Evolutionary conservation across 2,888 invertebrate species (phyloP).

Genomic region (Epistrophella euchroma): DNA sequence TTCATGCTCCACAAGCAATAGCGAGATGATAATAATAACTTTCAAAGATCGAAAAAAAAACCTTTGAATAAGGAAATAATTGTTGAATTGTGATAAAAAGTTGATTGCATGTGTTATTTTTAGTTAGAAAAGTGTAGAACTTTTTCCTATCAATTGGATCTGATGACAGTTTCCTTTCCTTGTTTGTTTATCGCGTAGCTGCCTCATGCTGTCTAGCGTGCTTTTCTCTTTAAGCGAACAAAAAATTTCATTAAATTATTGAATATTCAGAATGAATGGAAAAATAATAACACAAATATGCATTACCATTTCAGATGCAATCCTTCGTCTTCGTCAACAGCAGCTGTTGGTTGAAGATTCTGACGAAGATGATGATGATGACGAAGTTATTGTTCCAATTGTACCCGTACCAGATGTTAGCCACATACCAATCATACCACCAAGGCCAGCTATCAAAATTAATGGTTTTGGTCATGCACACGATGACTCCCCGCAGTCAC

Average conservation of each 20-base stretch:
- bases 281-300: neutral
- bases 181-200: too few relatives aligned
- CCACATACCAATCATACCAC: conserved; percentile 50
- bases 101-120: too few relatives aligned
- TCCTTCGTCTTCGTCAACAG: conserved; percentile 85
- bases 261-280: neutral
- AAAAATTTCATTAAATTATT: neutral
- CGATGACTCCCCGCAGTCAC: conserved; percentile 67
- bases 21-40: too few relatives aligned
- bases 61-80: too few relatives aligned
- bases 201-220: too few relatives aligned
- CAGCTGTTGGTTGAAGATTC: conserved; percentile 84
- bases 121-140: too few relatives aligned
- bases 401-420: conserved; percentile 39
- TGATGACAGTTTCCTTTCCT: too few relatives aligned
- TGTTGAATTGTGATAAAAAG: too few relatives aligned
- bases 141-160: too few relatives aligned
- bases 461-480: conserved; percentile 65
- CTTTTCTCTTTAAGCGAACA: neutral
- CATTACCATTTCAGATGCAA: conserved; percentile 75
- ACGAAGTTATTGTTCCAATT: conserved; percentile 40
- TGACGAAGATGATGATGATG: conserved; percentile 85
- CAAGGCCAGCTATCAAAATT: conserved; percentile 58
- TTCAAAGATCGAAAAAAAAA: too few relatives aligned
- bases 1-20: too few relatives aligned